These are phyloP conservation scores for Lamellibrachia luymesi DNA, from an alignment of 1,140 invertebrate species.

Conservation along the genomic window DNA sequence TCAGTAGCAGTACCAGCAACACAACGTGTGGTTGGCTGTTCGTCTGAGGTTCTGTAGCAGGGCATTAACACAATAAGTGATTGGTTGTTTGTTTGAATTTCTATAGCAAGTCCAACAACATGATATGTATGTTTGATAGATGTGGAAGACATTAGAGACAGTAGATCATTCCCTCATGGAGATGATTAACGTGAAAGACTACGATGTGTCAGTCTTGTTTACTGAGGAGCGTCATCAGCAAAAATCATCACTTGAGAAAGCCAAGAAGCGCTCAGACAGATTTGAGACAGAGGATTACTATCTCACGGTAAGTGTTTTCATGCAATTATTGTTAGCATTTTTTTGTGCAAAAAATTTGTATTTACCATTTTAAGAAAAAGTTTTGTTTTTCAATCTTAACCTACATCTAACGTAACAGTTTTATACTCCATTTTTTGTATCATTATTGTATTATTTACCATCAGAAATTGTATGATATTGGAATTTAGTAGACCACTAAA, in stretches of 20 bases:
- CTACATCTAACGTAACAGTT: too few species aligned
- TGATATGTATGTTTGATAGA: conserved; percentile 39
- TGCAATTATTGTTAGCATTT: conserved; percentile 5
- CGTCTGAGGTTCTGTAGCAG: background rate
- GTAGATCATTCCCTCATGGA: conserved; percentile 84
- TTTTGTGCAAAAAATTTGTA: background rate
- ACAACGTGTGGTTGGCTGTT: background rate
- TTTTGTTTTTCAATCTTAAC: too few species aligned
- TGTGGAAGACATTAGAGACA: conserved; percentile 91
- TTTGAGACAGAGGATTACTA: conserved; percentile 89
- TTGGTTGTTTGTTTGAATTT: background rate
- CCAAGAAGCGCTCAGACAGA: conserved; percentile 71
- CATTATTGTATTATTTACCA: background rate
- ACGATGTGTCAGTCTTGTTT: conserved; percentile 71
- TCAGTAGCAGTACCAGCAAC: too few species aligned
- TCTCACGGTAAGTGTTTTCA: conserved; percentile 65
- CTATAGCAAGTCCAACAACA: too few species aligned
- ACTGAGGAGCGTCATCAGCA: conserved; percentile 59
- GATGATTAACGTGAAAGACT: conserved; percentile 78
- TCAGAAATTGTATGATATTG: background rate
- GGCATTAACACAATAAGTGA: too few species aligned
- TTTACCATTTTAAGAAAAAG: too few species aligned
- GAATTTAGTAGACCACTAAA: too few species aligned
- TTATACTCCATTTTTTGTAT: too few species aligned
- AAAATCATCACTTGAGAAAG: conserved; percentile 46